A percentile compares a stretch with the other conserved stretches of the same genome.
phyloP scores from a whole-genome alignment of 2,888 invertebrate species.

The Dorcus hopei region DNA sequence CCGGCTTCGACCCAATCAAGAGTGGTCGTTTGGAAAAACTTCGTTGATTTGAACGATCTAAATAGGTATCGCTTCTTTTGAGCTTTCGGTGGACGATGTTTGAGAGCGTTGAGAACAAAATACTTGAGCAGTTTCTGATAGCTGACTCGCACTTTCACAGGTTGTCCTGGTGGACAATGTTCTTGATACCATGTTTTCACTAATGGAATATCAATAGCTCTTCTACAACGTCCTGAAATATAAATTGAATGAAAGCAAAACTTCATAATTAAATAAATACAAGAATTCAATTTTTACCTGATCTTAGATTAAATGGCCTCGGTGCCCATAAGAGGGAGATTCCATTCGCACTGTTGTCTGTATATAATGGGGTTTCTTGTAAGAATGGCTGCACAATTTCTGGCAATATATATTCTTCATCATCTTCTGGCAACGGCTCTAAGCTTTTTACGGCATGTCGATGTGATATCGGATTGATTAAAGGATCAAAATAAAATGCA shows the following conservation, averaged over 20 bases:
- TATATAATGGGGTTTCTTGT: slow-evolving; percentile 92
- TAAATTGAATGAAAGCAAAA: slow-evolving; percentile 1
- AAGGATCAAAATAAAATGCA: slow-evolving; percentile 98
- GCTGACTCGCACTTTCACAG: slow-evolving; percentile 98
- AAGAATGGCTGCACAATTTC: slow-evolving; percentile 90
- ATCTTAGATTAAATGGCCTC: slow-evolving; percentile 94
- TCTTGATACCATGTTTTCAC: slow-evolving; percentile 98
- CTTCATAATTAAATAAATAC: background rate
- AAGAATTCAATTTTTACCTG: slow-evolving; percentile 52
- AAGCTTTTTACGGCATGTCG: slow-evolving; percentile 77
- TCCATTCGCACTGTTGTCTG: slow-evolving; percentile 98
- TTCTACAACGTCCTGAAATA: slow-evolving; percentile 72
- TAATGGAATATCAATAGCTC: slow-evolving; percentile 95
- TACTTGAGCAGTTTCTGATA: slow-evolving; percentile 99
- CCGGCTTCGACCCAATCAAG: slow-evolving; percentile 99
- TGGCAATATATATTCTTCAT: slow-evolving; percentile 89
- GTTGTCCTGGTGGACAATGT: slow-evolving; percentile 92
- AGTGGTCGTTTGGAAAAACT: slow-evolving; percentile 99
- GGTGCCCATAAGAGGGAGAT: slow-evolving; percentile 97
- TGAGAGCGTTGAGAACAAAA: slow-evolving; percentile 95
- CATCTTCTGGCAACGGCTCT: slow-evolving; percentile 89
- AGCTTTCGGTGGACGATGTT: slow-evolving; percentile 96
- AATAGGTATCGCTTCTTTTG: slow-evolving; percentile 98
- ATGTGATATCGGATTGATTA: slow-evolving; percentile 98
- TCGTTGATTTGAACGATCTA: slow-evolving; percentile 98